Conservation (phyloP, 1,140 invertebrate species). For the Branchinecta lindahli region DNA sequence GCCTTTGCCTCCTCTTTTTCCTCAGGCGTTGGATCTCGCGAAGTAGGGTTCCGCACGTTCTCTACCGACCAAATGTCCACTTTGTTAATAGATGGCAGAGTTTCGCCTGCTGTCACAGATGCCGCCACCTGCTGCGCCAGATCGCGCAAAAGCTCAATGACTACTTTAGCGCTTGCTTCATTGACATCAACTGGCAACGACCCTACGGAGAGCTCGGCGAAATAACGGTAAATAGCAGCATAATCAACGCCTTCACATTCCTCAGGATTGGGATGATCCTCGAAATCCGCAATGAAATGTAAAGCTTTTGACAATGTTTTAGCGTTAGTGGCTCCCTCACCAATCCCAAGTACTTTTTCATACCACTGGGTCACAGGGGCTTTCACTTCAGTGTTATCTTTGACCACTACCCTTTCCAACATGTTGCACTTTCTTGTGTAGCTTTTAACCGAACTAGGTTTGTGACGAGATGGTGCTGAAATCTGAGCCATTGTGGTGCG, state of each 20-base stretch:
- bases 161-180: neutral
- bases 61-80: no score
- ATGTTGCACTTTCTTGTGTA: neutral
- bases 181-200: neutral
- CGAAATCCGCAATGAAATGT: conserved; percentile 11
- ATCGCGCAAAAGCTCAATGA: neutral
- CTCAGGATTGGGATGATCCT: conserved; percentile 4
- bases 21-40: no score
- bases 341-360: neutral
- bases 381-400: neutral
- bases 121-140: no score
- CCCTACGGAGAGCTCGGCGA: neutral
- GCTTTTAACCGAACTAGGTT: neutral
- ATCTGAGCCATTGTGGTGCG: neutral
- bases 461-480: neutral
- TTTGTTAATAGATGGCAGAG: no score
- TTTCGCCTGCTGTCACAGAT: no score
- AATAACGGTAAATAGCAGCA: conserved; percentile 10
- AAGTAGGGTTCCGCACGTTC: no score
- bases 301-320: neutral
- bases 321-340: neutral
- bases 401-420: neutral
- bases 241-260: conserved; percentile 13
- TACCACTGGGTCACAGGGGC: conserved; percentile 1
- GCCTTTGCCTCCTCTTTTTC: no score